These are phyloP conservation scores for Camponotus floridanus DNA, from an alignment of 1,140 invertebrate genomes.

Conservation along the genomic window DNA sequence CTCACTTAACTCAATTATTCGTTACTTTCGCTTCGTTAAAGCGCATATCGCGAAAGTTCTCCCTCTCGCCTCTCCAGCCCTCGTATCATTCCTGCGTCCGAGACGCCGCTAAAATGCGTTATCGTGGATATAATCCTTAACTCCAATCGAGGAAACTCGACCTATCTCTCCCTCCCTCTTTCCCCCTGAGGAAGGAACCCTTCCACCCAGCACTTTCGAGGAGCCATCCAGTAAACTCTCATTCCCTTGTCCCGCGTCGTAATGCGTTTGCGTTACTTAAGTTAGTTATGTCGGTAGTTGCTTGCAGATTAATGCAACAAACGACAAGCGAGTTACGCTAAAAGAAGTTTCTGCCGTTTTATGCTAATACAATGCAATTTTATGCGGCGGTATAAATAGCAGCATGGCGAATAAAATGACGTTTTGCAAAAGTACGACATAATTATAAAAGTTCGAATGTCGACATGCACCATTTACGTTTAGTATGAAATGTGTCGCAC, in stretches of 20 bases:
- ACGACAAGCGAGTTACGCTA: constrained; percentile 12
- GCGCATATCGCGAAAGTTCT: constrained; percentile 61
- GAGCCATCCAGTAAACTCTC: constrained; percentile 35
- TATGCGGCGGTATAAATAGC: neutral
- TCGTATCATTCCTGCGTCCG: neutral
- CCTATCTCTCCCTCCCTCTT: neutral
- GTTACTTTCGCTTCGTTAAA: constrained; percentile 65
- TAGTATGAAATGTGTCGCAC: constrained; percentile 7
- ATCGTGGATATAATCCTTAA: constrained; percentile 53
- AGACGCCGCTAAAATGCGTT: constrained; percentile 41
- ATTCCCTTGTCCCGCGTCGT: constrained; percentile 15
- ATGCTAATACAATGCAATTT: constrained; percentile 30
- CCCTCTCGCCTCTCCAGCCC: neutral
- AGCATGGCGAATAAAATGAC: constrained; percentile 16
- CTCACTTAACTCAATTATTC: constrained; percentile 65
- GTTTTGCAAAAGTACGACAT: constrained; percentile 11
- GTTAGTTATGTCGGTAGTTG: constrained; percentile 8
- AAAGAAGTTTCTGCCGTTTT: constrained; percentile 38
- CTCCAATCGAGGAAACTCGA: constrained; percentile 52
- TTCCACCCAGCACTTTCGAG: neutral
- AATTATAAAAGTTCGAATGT: constrained; percentile 26
- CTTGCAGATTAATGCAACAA: constrained; percentile 29
- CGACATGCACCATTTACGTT: neutral
- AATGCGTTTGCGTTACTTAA: constrained; percentile 23
- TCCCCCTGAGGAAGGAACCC: neutral